Evolutionary conservation across 2,888 invertebrate genomes (phyloP), one percentile per base, ranked within the genome.

Genomic region (Omphaloscelis lunosa): DNA sequence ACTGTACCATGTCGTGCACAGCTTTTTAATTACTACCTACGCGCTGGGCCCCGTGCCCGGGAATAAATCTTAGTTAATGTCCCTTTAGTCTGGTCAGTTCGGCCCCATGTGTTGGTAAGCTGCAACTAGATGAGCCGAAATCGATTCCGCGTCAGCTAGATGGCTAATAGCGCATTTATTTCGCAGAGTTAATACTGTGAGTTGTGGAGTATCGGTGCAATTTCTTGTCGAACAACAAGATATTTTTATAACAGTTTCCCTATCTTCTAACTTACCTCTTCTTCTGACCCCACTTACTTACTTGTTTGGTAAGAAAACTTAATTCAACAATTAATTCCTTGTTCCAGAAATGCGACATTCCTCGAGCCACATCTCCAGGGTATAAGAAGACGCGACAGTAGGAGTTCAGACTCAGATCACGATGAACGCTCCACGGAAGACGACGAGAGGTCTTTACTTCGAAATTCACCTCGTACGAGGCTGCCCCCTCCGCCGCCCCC

Each of bases 271-370:
- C 11, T 39, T 6, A 34, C 15, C 3, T 17, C 17, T 34, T 48
- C 17, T 20, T 20, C 6, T 29, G 20, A 29, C 4, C 3, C 6
- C 29, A 27, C 66, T 39, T 15, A 15, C 39, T 68, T 6, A 39
- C 0, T 39, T 17, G 2, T 69, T 9, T 4, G 9, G 2, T 17
- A 61, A 5, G 39, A 11, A 48, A 20, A 23, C 6, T 23, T 45
- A 63, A 23, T 11, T 41, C 15, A 69, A 41, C 12, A 56, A 66
- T 69, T 8, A 34, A 20, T 78, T 69, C 53, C 81, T 95, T 94
- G 92, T 97, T 97, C 0, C 97, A 98, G 98, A 96, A 98, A 97
- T 96, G 98, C 98, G 92, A 97, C 97, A 84, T 98, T 98, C 93
- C 97, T 98, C 91, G 98, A 98, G 93, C 98, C 98, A 58, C 98